phyloP scores from a whole-genome alignment of 2,797 vertebrate species.

The Petrocephalus schoutedeni region DNA sequence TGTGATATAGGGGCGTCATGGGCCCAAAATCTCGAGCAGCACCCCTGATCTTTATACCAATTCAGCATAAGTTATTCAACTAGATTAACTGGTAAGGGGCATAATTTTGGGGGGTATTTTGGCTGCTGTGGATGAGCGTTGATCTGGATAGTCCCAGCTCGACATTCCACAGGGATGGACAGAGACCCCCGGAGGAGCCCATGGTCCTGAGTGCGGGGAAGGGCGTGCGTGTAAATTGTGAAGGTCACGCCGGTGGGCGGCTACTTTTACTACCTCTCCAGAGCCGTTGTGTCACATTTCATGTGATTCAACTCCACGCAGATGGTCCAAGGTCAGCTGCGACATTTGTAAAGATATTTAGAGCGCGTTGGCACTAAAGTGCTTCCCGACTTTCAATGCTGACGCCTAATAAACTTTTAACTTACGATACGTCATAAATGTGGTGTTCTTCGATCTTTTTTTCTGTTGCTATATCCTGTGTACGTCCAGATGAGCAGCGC shows the following conservation, averaged over 20 bases:
- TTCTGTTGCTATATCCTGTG: background rate
- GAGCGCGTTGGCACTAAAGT: background rate
- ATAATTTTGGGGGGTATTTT: background rate
- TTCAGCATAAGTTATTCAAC: background rate
- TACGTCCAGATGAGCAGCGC: background rate
- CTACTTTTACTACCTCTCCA: background rate
- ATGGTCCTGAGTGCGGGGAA: background rate
- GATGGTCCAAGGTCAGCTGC: constrained; percentile 6
- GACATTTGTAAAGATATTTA: constrained; percentile 3
- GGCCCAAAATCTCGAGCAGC: no score
- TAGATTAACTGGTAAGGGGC: background rate
- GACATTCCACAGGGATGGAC: background rate
- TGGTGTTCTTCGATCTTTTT: background rate
- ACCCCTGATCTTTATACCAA: background rate
- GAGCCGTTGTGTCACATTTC: background rate
- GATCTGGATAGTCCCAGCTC: background rate
- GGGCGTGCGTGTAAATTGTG: background rate
- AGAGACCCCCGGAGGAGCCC: background rate
- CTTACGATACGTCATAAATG: background rate
- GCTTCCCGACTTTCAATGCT: background rate
- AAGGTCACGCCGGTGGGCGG: background rate
- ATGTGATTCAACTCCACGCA: constrained; percentile 4
- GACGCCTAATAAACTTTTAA: background rate
- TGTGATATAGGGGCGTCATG: background rate
- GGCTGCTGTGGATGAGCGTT: background rate